Evolutionary conservation across 2,113 vertebrate genomes (phyloP), one percentile per base, ranked within the genome.

Genomic region (Nannobrachium achirus): DNA sequence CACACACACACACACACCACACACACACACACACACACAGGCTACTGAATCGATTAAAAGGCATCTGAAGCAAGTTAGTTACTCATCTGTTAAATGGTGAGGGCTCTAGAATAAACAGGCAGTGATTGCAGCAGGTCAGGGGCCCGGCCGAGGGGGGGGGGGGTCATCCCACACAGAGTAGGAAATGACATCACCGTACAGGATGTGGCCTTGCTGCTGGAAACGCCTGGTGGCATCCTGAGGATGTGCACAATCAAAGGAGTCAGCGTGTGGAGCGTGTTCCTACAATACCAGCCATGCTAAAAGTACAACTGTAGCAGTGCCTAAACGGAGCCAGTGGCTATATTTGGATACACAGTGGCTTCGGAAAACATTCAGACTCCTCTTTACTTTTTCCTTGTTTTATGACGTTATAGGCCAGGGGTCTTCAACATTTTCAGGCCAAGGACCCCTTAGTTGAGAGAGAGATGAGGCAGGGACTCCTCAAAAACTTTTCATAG

Each of bases 21-120:
- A n/a, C 67, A 57, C 46, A 50, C 45, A 42, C 39, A 66, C 52
- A 38, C 67, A 71, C 38, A 77, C 55, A 71, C 41, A 42, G 8
- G 0, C 66, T 67, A 53, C 62, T 85, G 68, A 82, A 75, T 82
- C 72, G 82, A 77, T 79, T 71, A 85, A 42, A 48, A 10, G 56
- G 64, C 57, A 25, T 53, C 73, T 13, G 19, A 70, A 33, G 48
- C 39, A 66, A 73, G 66, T 33, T 33, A 75, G 42, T 41, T 75
- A 77, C 63, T 74, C 63, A 41, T 41, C 58, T 50, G 56, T 73
- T 73, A 73, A 78, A 66, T 72, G 11, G 67, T 61, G 40, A 48
- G 42, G 18, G 48, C 64, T 64, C 59, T 56, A 50, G 6, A 75
- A 78, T 65, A 80, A 71, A 78, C 64, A 74, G 46, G 19, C 42